Base-by-base conservation (phyloP, 2,888 invertebrate species). In the Drosophila conformis region DNA sequence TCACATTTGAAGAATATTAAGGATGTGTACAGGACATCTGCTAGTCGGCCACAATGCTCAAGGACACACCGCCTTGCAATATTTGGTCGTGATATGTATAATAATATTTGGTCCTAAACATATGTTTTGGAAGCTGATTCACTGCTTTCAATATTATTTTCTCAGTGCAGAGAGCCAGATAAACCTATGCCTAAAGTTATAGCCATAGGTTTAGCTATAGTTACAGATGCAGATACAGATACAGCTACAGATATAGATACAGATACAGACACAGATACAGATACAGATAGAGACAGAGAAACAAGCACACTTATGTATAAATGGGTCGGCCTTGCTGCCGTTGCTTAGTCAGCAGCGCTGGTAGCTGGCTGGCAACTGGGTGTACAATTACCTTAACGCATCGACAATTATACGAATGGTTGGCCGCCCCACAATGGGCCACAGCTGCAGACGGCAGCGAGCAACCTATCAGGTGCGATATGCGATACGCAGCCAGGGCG, bases 331-430 rank as follows among this genome's bases (percentile, higher is more conserved):
- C 84, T 84, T 85, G 83, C 85, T 73, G 70, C 69, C 59, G 57
- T 18, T 58, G 69, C 69, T 58, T 51, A 57, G 52, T 57, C 69
- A 42, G 68, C 40, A 36, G 25, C 46, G 27, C 18, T 54, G 21
- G 54, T 51, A 33, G 65, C 35, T 69, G 58, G 73, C 63, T 53
- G 65, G 54, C 72, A 73, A 70, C 70, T 82, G 77, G 91, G 92
- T 92, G 91, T 92, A 92, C 92, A 91, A 92, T 92, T 92, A 92
- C 92, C 92, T 92, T 92, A 92, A 92, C 92, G 92, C 92, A 92
- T 92, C 92, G 92, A 92, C 92, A 92, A 92, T 92, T 92, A 92
- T 92, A 89, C 92, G 92, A 92, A 92, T 92, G 92, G 92, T 87
- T 92, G 92, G 91, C 29, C 69, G 78, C 70, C 66, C 65, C 53